phyloP scores from a whole-genome alignment of 2,113 vertebrate species.

The Neodon shergylaensis region DNA sequence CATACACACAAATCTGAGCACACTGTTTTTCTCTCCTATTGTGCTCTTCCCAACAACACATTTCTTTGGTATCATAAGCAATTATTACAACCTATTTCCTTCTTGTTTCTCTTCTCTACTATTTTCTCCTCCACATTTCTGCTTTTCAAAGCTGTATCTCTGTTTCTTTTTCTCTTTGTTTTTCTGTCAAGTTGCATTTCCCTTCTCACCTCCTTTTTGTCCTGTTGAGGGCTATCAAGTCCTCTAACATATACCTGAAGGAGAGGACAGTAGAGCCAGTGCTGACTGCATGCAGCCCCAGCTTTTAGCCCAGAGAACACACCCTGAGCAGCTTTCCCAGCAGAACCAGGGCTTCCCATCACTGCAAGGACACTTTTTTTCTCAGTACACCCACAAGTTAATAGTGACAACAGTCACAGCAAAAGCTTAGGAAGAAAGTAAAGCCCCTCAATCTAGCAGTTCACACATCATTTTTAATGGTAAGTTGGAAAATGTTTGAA shows the following conservation, averaged over 20 bases:
- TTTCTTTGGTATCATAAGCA: background rate
- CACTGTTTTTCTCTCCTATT: background rate
- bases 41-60: background rate
- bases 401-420: background rate
- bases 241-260: background rate
- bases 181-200: background rate
- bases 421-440: background rate
- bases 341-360: background rate
- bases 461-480: background rate
- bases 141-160: background rate
- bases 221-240: background rate
- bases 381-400: background rate
- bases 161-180: background rate
- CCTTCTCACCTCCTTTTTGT: background rate
- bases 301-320: background rate
- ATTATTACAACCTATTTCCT: background rate
- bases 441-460: background rate
- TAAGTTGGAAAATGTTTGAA: background rate
- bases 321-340: background rate
- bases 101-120: accelerated
- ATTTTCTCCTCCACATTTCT: background rate
- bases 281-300: accelerated
- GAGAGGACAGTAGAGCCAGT: background rate
- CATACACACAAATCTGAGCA: background rate
- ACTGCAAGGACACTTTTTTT: background rate